Evolutionary conservation across 2,888 invertebrate species (phyloP).

Genomic region (Eilema sororculum): DNA sequence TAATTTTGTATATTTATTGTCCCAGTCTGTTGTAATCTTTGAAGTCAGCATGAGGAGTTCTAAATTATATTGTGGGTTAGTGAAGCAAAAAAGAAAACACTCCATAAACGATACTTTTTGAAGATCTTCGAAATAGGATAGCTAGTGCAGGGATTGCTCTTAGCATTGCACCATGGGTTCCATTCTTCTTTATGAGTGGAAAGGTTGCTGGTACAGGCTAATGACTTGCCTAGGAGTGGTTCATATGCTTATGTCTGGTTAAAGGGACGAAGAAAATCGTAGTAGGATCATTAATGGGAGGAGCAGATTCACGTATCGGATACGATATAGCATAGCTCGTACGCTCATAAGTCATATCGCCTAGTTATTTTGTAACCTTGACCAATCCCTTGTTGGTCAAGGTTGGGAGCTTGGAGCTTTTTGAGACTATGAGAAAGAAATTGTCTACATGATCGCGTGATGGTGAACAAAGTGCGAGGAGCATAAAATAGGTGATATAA

Average conservation of each 20-base stretch:
- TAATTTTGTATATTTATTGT: slow-evolving; percentile 4
- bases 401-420: too few species aligned
- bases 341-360: not conserved
- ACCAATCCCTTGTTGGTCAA: not conserved
- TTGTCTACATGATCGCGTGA: not conserved
- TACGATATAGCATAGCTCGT: not conserved
- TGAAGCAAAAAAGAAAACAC: not conserved
- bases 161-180: not conserved
- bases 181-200: not conserved
- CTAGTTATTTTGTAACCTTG: not conserved
- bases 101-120: too few species aligned
- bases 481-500: not conserved
- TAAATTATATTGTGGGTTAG: not conserved
- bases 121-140: not conserved
- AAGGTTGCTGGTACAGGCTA: too few species aligned
- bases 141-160: not conserved
- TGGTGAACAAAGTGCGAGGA: not conserved
- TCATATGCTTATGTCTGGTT: not conserved
- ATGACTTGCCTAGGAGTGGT: not conserved
- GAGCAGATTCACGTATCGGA: not conserved
- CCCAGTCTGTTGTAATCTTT: not conserved
- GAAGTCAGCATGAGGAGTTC: slow-evolving; percentile 5
- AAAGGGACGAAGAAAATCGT: not conserved
- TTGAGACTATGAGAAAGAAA: not conserved
- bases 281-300: not conserved